Percentiles rank a stretch among this genome's conserved stretches.
Evolutionary conservation across 2,113 vertebrate species (phyloP).

Genomic region (Lipotes vexillifer): DNA sequence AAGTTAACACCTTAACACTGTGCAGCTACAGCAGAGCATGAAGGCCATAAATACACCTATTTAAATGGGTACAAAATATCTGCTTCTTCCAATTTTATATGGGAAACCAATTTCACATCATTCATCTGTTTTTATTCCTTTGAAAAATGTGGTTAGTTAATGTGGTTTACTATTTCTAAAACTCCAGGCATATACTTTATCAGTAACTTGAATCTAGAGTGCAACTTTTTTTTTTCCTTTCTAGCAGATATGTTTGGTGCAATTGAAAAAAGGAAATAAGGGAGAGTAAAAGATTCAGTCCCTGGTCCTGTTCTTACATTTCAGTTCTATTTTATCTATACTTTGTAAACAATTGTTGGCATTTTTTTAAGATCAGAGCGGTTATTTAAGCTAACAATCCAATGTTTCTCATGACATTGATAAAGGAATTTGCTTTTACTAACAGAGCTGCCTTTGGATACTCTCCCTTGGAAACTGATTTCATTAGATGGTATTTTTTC

Average conservation of each 20-base stretch:
- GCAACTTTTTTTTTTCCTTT: background rate
- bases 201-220: background rate
- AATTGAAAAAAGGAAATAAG: background rate
- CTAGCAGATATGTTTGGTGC: background rate
- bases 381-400: background rate
- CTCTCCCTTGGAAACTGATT: background rate
- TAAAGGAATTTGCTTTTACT: background rate
- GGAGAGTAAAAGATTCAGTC: background rate
- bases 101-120: slow-evolving; percentile 9
- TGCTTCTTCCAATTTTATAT: background rate
- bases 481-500: background rate
- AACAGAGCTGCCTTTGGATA: background rate
- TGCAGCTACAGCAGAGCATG: background rate
- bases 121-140: slow-evolving; percentile 9
- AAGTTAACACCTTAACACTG: slow-evolving; percentile 61
- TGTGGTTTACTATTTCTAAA: background rate
- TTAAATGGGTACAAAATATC: background rate
- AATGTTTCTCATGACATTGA: background rate
- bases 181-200: background rate
- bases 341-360: background rate
- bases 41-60: background rate
- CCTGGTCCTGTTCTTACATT: background rate
- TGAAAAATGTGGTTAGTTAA: background rate
- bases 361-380: background rate
- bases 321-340: background rate